Evolutionary conservation across 2,797 vertebrate genomes (phyloP).

Genomic region (Melanotaenia maccullochi): DNA sequence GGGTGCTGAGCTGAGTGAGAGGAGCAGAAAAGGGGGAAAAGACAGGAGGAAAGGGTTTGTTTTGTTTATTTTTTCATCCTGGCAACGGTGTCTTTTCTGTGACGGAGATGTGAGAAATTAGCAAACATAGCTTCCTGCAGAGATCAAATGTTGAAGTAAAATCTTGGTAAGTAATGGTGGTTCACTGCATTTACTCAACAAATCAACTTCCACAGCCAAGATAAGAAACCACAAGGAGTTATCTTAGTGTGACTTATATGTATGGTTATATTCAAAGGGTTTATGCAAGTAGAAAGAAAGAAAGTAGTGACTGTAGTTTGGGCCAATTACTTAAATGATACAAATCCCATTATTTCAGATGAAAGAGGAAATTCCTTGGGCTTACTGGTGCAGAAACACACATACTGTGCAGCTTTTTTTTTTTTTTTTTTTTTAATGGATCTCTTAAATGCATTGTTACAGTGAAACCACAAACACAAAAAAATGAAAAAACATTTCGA

Average conservation of each 20-base stretch:
- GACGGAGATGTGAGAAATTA: slow-evolving; percentile 72
- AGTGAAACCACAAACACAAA: slow-evolving; percentile 59
- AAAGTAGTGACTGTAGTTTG: slow-evolving; percentile 30
- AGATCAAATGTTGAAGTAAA: slow-evolving; percentile 51
- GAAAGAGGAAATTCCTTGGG: slow-evolving; percentile 42
- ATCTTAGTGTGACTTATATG: slow-evolving; percentile 13
- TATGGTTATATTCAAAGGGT: slow-evolving; percentile 39
- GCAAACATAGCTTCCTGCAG: slow-evolving; percentile 59
- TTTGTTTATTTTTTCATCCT: slow-evolving; percentile 54
- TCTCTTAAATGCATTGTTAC: slow-evolving; percentile 64
- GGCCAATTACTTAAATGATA: slow-evolving; percentile 34
- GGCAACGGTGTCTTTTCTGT: slow-evolving; percentile 48
- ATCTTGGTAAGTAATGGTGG: slow-evolving; percentile 48
- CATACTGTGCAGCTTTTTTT: slow-evolving; percentile 32
- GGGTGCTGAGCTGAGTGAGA: slow-evolving; percentile 65
- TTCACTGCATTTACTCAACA: slow-evolving; percentile 31
- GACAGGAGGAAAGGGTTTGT: slow-evolving; percentile 24
- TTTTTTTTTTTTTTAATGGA: slow-evolving; percentile 53
- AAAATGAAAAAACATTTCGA: slow-evolving; percentile 42
- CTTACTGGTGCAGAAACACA: slow-evolving; percentile 33
- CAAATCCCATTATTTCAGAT: slow-evolving; percentile 43
- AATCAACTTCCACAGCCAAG: slow-evolving; percentile 28
- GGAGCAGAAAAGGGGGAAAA: slow-evolving; percentile 35
- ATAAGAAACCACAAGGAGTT: slow-evolving; percentile 38
- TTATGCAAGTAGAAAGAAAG: slow-evolving; percentile 35